Base-by-base conservation (phyloP, 2,888 invertebrate genomes). In the Bhutanitis thaidina region DNA sequence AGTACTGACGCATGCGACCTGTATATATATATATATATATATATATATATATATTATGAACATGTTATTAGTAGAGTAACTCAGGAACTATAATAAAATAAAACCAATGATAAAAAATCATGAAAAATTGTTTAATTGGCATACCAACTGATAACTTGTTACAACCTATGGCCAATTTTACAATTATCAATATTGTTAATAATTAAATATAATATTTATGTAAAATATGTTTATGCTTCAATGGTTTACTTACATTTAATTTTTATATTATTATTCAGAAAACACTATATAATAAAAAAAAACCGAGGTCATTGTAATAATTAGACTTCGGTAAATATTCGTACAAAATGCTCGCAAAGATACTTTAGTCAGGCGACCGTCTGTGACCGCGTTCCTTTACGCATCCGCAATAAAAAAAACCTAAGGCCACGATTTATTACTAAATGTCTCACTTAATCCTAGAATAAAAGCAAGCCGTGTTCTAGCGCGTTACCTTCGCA, bases 51-150 rank as follows among this genome's bases (percentile, higher is more conserved):
- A n/a, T n/a, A n/a, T n/a, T n/a, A n/a, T n/a, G n/a, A n/a, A n/a
- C n/a, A n/a, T n/a, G n/a, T 20, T 20, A 20, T 20, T 20, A 20
- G 2, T 20, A 2, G 20, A 20, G n/a, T n/a, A n/a, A n/a, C n/a
- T n/a, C n/a, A 20, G 20, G 20, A 20, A 3, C 5, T 3, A 5
- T 20, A 20, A 12, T 9, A 25, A 75, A 83, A 84, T 82, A 73
- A 86, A 83, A 86, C 80, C 65, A 77, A 61, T 64, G 43, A 57
- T 75, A 81, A 88, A 89, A 89, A 89, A 88, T 87, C 80, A 87
- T 89, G 87, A 88, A 89, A 89, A 88, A 89, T 88, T 87, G 88
- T 89, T 84, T 86, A 87, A 88, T 89, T 87, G 87, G 88, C 87
- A 85, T 87, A 81, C 85, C 84, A 87, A 87, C 81, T 78, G 81